Percentiles rank a stretch among this genome's conserved stretches.
Evolutionary conservation across 2,888 invertebrate genomes (phyloP).

Genomic region (Hesperia comma): DNA sequence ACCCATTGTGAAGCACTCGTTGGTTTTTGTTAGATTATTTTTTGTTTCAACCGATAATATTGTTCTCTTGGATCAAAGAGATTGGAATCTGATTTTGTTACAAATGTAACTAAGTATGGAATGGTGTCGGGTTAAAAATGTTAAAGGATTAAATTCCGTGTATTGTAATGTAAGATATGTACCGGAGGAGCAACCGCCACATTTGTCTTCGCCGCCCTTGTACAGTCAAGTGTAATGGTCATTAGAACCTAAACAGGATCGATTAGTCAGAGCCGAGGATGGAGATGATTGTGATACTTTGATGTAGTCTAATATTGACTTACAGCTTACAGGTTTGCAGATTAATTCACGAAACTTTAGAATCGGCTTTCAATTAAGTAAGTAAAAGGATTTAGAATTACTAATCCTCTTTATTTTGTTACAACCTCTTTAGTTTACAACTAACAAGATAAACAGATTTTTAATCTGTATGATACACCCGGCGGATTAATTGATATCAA

Average conservation of each 20-base stretch:
- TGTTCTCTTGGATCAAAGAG: slow-evolving; percentile 63
- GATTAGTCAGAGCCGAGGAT: neutral
- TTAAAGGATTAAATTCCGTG: slow-evolving; percentile 36
- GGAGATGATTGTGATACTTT: neutral
- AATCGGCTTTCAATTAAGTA: too few relatives aligned
- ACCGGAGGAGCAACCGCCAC: slow-evolving; percentile 7
- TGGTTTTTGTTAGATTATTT: slow-evolving; percentile 56
- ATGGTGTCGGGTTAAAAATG: slow-evolving; percentile 39
- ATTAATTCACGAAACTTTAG: too few relatives aligned
- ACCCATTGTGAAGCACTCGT: slow-evolving; percentile 58
- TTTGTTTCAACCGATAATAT: slow-evolving; percentile 66
- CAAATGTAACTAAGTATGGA: slow-evolving; percentile 47
- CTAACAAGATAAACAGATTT: too few relatives aligned
- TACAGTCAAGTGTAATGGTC: neutral
- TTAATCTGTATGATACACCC: too few relatives aligned
- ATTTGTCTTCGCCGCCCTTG: slow-evolving; percentile 10
- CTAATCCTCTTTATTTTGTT: too few relatives aligned
- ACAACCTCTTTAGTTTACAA: too few relatives aligned
- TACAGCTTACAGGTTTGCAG: too few relatives aligned
- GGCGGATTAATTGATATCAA: too few relatives aligned
- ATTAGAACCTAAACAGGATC: neutral
- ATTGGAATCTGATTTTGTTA: slow-evolving; percentile 62
- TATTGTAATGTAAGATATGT: slow-evolving; percentile 19
- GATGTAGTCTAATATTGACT: too few relatives aligned
- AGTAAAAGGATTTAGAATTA: too few relatives aligned